Conservation (phyloP, 2,797 vertebrate species). For the Crossoptilon crossoptilon region DNA sequence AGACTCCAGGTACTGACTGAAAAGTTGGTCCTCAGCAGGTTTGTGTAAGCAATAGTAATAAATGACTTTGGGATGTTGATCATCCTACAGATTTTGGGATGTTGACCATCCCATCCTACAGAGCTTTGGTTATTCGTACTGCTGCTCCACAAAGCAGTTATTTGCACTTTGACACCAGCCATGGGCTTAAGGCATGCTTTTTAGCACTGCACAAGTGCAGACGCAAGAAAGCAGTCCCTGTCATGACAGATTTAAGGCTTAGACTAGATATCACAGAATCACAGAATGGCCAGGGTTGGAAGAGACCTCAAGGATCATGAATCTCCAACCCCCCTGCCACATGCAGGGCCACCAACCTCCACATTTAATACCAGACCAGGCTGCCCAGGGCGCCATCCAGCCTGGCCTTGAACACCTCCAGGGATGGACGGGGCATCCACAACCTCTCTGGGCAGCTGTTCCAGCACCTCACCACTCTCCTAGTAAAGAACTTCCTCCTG, state of each 20-base stretch:
- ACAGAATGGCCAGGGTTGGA: no score
- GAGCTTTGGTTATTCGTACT: background rate
- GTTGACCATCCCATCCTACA: background rate
- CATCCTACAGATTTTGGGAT: no score
- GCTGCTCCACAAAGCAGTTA: background rate
- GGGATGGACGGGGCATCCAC: no score
- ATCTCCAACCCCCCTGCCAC: no score
- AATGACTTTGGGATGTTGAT: background rate
- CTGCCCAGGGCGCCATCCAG: no score
- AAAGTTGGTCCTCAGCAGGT: background rate
- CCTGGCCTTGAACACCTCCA: no score
- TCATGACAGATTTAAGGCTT: background rate
- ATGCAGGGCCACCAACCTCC: no score
- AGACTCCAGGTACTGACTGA: background rate
- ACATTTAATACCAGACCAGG: no score
- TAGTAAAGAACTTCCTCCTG: no score
- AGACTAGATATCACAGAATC: background rate
- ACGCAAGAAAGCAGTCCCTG: background rate
- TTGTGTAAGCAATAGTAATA: background rate
- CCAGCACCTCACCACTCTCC: no score
- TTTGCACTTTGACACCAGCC: background rate
- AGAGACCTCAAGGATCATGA: no score
- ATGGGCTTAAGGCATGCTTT: background rate
- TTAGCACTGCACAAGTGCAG: background rate
- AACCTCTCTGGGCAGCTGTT: no score